These are phyloP conservation scores for Salminus brasiliensis DNA, from an alignment of 2,113 vertebrate species.

Conservation along the genomic window DNA sequence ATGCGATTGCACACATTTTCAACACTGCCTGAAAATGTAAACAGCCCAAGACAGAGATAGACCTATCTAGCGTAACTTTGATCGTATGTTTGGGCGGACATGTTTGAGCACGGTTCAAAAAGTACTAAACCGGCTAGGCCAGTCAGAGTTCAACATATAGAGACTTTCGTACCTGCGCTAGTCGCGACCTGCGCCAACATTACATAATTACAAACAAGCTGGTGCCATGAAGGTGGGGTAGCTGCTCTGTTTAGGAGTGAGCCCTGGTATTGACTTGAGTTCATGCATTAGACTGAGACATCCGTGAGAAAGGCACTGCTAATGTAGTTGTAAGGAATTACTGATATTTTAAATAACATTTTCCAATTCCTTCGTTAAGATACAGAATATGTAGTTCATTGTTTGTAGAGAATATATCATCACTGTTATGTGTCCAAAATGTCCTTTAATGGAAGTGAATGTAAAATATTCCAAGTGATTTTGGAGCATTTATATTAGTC, in stretches of 20 bases:
- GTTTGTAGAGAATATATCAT: not conserved
- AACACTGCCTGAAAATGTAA: not conserved
- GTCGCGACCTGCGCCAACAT: conserved; percentile 13
- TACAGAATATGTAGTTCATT: not conserved
- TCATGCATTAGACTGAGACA: not conserved
- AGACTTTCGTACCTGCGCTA: not conserved
- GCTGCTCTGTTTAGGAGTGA: not conserved
- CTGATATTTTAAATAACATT: not conserved
- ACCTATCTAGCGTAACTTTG: too few relatives aligned
- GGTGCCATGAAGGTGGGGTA: not conserved
- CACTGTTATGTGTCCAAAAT: too few relatives aligned
- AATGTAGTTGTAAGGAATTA: not conserved
- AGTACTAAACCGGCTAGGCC: not conserved
- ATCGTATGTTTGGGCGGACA: not conserved
- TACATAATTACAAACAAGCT: not conserved
- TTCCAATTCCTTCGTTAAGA: not conserved
- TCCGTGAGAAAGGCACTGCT: not conserved
- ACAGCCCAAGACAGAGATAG: not conserved
- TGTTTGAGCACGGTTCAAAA: not conserved
- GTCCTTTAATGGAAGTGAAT: too few relatives aligned
- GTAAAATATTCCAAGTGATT: too few relatives aligned
- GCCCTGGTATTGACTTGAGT: not conserved
- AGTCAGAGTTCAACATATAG: not conserved
- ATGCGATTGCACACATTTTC: not conserved
- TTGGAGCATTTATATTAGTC: too few relatives aligned